Evolutionary conservation across 1,140 invertebrate species (phyloP), one percentile per base, ranked within the genome.

Genomic region (Propsilocerus akamusi): DNA sequence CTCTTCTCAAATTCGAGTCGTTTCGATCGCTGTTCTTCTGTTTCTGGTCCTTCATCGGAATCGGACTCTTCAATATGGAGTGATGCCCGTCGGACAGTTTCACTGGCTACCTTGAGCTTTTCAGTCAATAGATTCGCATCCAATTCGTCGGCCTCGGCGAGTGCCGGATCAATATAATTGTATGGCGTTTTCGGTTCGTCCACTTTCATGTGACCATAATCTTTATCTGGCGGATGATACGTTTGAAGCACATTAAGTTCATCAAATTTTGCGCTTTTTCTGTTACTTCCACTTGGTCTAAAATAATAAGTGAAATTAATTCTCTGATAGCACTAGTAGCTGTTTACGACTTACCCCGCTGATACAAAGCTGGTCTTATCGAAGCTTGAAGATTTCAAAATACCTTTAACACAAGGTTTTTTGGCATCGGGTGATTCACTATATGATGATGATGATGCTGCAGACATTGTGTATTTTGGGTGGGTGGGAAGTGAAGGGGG

Each of bases 131-230:
- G 71, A 48, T 76, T 72, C 4, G 86, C 80, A 67, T 93, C 85
- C 53, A 90, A 65, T 52, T 80, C 75, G 64, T 85, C 83, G 57
- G 77, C 71, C 46, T 80, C 76, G 51, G 80, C 75, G 28, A 72
- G 70, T 52, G 83, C 81, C 26, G 78, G 74, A 51, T 82, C 79
- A 50, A 80, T 76, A 55, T 86, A 81, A 64, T 81, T 86, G 61
- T 83, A 99, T 2, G 96, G 97, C 8, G 97, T 99, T 71, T 96
- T 91, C 28, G 94, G 91, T 68, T 97, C 95, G 59, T 97, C 91
- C 50, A 98, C 94, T 73, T 99, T 99, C 92, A 99, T 99, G 61
- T 96, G 92, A 8, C 96, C 96, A 70, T 99, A 99, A 71, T 98
- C 95, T 71, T 99, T 99, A 63, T 94, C 93, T 25, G 86, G 69